These are phyloP conservation scores for Xenus cinereus DNA, from an alignment of 2,113 vertebrate species.

Conservation along the genomic window DNA sequence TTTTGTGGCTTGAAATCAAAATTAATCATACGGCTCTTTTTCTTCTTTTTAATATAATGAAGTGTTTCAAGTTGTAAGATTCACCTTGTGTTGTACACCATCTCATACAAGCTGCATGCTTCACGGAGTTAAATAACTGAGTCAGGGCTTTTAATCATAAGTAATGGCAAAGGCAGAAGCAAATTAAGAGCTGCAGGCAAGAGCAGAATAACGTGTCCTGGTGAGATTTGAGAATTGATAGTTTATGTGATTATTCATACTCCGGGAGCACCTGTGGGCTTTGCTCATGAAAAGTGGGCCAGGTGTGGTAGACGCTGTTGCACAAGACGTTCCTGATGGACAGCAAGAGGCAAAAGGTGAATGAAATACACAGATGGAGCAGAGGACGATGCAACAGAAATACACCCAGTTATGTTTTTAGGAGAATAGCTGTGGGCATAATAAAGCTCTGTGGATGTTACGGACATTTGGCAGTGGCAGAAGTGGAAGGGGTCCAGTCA, in stretches of 20 bases:
- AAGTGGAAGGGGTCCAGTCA: background rate
- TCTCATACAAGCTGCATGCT: constrained; percentile 9
- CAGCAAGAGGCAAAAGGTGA: background rate
- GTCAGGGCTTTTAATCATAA: constrained; percentile 46
- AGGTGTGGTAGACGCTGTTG: background rate
- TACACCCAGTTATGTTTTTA: background rate
- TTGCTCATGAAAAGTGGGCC: background rate
- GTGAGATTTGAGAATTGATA: constrained; percentile 9
- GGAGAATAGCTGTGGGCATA: background rate
- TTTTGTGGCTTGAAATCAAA: constrained; percentile 35
- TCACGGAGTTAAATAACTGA: constrained; percentile 29
- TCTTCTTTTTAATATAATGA: constrained; percentile 25
- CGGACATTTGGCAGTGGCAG: background rate
- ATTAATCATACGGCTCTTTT: constrained; percentile 38
- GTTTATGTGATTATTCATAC: background rate
- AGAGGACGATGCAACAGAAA: background rate
- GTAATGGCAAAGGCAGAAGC: constrained; percentile 42
- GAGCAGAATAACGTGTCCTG: background rate
- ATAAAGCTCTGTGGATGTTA: background rate
- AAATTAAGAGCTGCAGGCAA: constrained; percentile 44
- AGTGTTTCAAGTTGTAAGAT: constrained; percentile 8
- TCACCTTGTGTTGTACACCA: background rate
- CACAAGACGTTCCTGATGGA: background rate
- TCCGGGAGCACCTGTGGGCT: background rate
- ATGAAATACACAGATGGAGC: background rate